Percentiles rank a stretch among this genome's conserved stretches.
Conservation (phyloP, 2,797 vertebrate genomes). For the Enteromius treurensis region DNA sequence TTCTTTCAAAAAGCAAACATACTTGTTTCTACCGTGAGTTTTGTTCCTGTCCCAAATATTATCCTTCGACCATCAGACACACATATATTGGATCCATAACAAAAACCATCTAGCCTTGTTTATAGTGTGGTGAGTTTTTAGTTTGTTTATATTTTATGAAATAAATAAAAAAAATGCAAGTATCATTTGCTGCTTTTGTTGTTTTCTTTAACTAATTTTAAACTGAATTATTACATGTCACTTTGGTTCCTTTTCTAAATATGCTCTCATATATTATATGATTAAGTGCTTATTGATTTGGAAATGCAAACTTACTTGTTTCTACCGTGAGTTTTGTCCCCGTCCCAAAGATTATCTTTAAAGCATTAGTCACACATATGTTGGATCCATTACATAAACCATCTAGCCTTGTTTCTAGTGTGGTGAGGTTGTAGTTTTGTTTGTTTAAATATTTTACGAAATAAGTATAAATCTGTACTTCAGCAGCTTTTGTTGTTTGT, state of each 20-base stretch:
- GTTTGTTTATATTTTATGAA: neutral
- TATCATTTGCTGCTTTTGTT: neutral
- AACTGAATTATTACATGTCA: slow-evolving; percentile 58
- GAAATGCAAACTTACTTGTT: neutral
- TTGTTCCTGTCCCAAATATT: slow-evolving; percentile 13
- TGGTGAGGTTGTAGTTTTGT: neutral
- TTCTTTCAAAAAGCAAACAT: neutral
- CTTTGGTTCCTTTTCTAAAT: slow-evolving; percentile 26
- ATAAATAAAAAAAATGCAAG: neutral
- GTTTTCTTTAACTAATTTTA: neutral
- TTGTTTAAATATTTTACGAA: neutral
- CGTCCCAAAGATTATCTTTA: neutral
- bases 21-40: slow-evolving; percentile 26
- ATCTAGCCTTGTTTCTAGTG: neutral
- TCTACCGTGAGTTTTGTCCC: neutral
- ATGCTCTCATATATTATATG: neutral
- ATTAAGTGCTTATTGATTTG: neutral
- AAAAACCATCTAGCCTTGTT: neutral
- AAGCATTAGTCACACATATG: slow-evolving; percentile 17
- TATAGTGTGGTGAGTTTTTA: too few relatives aligned
- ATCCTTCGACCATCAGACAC: slow-evolving; percentile 26
- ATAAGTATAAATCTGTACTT: neutral
- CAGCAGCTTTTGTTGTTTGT: neutral
- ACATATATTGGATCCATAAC: slow-evolving; percentile 15
- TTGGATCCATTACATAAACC: slow-evolving; percentile 11